These are phyloP conservation scores for Cerceris ruficornis DNA, from an alignment of 2,888 invertebrate species.

Conservation along the genomic window DNA sequence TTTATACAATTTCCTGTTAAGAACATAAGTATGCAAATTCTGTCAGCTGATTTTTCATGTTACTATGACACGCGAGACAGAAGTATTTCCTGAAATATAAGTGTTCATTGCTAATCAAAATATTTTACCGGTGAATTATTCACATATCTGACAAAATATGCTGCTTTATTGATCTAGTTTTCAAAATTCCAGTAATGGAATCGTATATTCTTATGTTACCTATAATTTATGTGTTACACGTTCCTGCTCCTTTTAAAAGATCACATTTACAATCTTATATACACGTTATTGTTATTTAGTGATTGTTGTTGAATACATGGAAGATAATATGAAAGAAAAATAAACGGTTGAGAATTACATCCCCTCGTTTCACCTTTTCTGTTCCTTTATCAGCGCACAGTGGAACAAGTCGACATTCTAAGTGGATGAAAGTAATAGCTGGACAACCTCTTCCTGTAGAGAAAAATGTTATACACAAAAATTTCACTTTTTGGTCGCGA, in stretches of 20 bases:
- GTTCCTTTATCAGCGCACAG: neutral
- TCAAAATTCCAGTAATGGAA: neutral
- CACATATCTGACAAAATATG: neutral
- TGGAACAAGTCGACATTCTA: too few species aligned
- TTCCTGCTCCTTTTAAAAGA: conserved; percentile 19
- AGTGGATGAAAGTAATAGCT: too few species aligned
- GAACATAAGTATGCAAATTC: neutral
- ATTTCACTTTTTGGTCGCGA: too few species aligned
- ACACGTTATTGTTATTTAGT: conserved; percentile 60
- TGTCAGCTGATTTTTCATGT: neutral
- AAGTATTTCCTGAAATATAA: neutral
- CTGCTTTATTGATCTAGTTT: neutral
- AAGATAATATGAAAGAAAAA: conserved; percentile 35
- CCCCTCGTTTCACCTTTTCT: neutral
- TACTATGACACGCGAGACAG: neutral
- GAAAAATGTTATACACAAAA: too few species aligned
- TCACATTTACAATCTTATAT: conserved; percentile 19
- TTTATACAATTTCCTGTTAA: too few species aligned
- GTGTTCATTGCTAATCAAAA: neutral
- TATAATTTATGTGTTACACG: conserved; percentile 29
- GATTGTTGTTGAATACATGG: conserved; percentile 58
- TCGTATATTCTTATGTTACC: neutral
- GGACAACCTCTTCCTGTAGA: too few species aligned
- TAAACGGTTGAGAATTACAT: conserved; percentile 41
- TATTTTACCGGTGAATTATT: neutral